Base-by-base conservation (phyloP, 2,888 invertebrate species). In the Nemapogon koenigi region DNA sequence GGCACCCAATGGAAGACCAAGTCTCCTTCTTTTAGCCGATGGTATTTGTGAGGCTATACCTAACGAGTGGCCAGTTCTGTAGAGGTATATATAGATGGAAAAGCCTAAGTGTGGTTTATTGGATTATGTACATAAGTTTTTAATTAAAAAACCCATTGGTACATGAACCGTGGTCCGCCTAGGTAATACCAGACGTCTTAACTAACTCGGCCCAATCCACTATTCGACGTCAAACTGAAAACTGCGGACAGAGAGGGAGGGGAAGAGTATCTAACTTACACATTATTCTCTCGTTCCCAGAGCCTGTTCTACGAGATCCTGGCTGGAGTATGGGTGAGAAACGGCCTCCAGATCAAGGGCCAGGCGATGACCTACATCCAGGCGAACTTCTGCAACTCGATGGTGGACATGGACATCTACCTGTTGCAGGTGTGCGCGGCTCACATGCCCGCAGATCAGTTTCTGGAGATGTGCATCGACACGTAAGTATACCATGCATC, bases 341-440 rank as follows among this genome's bases (percentile, higher is more conserved):
- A 97, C 73, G 98, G 97, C 0, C 82, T 96, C 7, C 97, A 97
- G 81, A 97, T 98, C 58, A 94, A 94, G 68, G 97, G 97, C n/a
- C 97, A 98, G 73, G 96, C 96, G 22, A 97, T 97, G 96, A 96
- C 97, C 13, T 98, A 98, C 71, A 94, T 97, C 55, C 97, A 98
- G 71, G 95, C 95, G 51, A 97, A 97, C 75, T 97, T 98, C 79
- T 97, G 97, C 78, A 97, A 97, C 75, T 96, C 96, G 8, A 96
- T 97, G 94, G 94, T 96, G 8, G 97, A 98, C 68, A 93, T 97
- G 59, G 98, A 98, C 78, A 81, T 98, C 47, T 97, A 93, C 73
- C 86, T 97, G 56, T 81, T 97, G 49, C 97, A 98, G 83, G 86
- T 97, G 37, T 94, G 95, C 70, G 92, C 93, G 22, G 91, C 92